These are phyloP conservation scores for Cloeon dipterum DNA, from an alignment of 2,888 invertebrate species.

Conservation along the genomic window DNA sequence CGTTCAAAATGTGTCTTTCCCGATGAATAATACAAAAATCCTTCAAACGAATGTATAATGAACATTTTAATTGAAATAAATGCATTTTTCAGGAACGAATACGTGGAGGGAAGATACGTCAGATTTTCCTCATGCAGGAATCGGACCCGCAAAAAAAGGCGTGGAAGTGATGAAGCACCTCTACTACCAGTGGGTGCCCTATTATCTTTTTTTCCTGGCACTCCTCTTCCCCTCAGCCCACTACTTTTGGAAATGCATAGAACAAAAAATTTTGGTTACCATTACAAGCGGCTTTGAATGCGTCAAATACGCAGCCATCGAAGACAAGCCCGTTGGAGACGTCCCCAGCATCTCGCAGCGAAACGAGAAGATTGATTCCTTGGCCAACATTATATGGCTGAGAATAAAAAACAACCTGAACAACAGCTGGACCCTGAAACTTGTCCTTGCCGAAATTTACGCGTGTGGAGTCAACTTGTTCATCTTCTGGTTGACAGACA, in stretches of 20 bases:
- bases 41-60: too few species aligned
- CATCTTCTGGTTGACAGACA: slow-evolving; percentile 36
- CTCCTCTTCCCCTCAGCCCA: slow-evolving; percentile 2
- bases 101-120: too few species aligned
- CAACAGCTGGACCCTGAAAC: neutral
- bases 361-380: neutral
- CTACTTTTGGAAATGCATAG: slow-evolving; percentile 2
- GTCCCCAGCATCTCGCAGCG: neutral
- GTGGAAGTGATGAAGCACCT: too few species aligned
- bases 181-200: slow-evolving; percentile 8
- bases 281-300: neutral
- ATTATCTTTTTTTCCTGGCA: slow-evolving; percentile 2
- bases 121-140: too few species aligned
- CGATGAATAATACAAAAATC: too few species aligned
- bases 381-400: neutral
- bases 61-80: too few species aligned
- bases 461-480: neutral
- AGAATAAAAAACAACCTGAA: neutral
- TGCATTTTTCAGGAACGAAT: too few species aligned
- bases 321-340: neutral
- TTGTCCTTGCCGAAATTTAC: neutral
- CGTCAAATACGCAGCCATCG: neutral
- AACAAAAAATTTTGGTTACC: neutral
- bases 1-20: too few species aligned
- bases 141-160: too few species aligned